Evolutionary conservation across 2,888 invertebrate species (phyloP).

Genomic region (Acronicta aceris): DNA sequence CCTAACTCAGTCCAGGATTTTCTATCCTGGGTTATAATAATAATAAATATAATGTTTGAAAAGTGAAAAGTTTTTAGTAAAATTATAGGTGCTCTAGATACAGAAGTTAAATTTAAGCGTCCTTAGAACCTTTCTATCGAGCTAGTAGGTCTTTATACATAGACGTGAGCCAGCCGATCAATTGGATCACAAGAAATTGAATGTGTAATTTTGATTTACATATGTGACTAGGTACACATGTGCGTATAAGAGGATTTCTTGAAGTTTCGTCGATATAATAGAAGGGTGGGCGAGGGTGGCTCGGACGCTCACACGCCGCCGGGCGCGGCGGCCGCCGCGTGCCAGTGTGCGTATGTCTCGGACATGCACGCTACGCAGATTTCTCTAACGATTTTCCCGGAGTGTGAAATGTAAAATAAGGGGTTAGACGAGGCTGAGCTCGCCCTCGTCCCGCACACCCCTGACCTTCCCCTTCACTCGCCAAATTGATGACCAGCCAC

Average conservation of each 20-base stretch:
- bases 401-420: conserved; percentile 90
- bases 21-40: too few species aligned
- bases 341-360: conserved; percentile 84
- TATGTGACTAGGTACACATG: conserved; percentile 78
- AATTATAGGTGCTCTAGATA: neutral
- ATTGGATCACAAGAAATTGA: conserved; percentile 69
- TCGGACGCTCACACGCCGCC: conserved; percentile 73
- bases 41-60: too few species aligned
- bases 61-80: conserved; percentile 4
- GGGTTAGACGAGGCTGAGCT: conserved; percentile 86
- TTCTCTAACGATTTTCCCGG: conserved; percentile 90
- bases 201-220: conserved; percentile 79
- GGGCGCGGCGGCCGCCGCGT: conserved; percentile 27
- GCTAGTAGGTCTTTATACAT: neutral
- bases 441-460: conserved; percentile 66
- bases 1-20: too few species aligned
- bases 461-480: conserved; percentile 68
- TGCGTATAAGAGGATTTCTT: conserved; percentile 86
- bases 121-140: neutral
- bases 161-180: conserved; percentile 33
- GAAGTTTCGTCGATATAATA: conserved; percentile 86
- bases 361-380: conserved; percentile 89
- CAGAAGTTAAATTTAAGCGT: neutral
- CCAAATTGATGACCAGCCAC: conserved; percentile 88
- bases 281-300: conserved; percentile 71